These are phyloP conservation scores for Philereme vetulata DNA, from an alignment of 2,888 invertebrate species.

Conservation along the genomic window DNA sequence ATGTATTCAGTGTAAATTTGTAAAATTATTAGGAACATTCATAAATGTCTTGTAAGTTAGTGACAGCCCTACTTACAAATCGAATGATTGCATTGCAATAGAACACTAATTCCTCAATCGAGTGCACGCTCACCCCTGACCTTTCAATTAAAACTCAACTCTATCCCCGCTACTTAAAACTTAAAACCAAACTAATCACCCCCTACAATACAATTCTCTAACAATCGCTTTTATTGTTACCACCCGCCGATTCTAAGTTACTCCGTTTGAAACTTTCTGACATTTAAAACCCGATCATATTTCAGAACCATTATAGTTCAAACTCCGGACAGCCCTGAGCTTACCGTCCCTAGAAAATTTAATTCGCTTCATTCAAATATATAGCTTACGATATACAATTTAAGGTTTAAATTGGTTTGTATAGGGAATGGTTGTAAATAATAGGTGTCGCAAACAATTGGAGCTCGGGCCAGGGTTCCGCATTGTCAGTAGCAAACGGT, in stretches of 20 bases:
- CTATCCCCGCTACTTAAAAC: constrained; percentile 42
- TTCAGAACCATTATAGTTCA: constrained; percentile 36
- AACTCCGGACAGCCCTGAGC: constrained; percentile 31
- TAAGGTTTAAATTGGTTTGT: constrained; percentile 24
- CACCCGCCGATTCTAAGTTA: constrained; percentile 76
- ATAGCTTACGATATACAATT: constrained; percentile 6
- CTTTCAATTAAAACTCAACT: constrained; percentile 44
- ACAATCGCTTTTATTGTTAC: constrained; percentile 80
- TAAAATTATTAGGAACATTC: too few relatives aligned
- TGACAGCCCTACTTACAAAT: constrained; percentile 54
- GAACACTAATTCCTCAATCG: constrained; percentile 69
- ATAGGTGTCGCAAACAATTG: constrained; percentile 75
- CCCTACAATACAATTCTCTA: constrained; percentile 22
- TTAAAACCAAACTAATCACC: constrained; percentile 43
- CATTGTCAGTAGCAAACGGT: constrained; percentile 56
- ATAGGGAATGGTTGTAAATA: constrained; percentile 47
- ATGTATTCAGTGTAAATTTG: too few relatives aligned
- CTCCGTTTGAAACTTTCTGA: constrained; percentile 30
- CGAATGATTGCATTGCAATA: constrained; percentile 68
- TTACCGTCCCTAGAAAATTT: neutral
- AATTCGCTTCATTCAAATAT: constrained; percentile 28
- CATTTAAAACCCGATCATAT: constrained; percentile 42
- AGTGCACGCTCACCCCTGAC: constrained; percentile 60
- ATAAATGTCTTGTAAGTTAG: neutral
- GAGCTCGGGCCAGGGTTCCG: constrained; percentile 49